Conservation (phyloP, 2,797 vertebrate genomes). For the Martes flavigula region DNA sequence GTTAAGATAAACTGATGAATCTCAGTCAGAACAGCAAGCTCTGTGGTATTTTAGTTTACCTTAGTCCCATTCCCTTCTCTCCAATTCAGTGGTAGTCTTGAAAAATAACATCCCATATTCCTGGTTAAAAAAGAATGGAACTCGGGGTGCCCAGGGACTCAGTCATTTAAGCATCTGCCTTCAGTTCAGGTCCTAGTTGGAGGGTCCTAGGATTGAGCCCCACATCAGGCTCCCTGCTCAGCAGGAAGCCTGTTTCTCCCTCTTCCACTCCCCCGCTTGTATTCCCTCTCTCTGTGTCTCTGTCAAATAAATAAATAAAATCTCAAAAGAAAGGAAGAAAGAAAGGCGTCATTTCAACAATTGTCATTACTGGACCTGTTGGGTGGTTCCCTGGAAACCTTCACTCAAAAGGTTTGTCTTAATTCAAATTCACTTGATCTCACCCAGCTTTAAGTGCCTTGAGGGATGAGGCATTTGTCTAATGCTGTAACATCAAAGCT, state of each 20-base stretch:
- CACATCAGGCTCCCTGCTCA: too few relatives aligned
- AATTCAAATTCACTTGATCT: slow-evolving; percentile 21
- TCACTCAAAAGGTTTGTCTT: neutral
- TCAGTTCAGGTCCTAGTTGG: too few relatives aligned
- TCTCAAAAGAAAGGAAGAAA: too few relatives aligned
- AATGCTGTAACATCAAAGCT: neutral
- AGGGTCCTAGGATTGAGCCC: too few relatives aligned
- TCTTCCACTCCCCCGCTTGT: too few relatives aligned
- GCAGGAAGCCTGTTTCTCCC: too few relatives aligned
- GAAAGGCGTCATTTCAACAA: neutral
- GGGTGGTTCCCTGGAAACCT: neutral
- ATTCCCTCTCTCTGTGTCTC: too few relatives aligned
- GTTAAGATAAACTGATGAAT: neutral
- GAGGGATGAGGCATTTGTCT: neutral
- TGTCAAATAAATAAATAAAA: too few relatives aligned
- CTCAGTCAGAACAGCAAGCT: neutral
- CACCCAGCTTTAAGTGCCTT: neutral
- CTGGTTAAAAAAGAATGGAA: neutral
- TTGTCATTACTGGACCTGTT: neutral
- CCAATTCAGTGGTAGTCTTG: neutral
- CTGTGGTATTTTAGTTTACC: neutral
- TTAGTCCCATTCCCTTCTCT: neutral
- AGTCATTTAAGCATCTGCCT: too few relatives aligned
- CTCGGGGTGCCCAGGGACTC: neutral
- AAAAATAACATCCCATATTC: neutral